These are phyloP conservation scores for Brenthis ino DNA, from an alignment of 2,888 invertebrate species.

Conservation along the genomic window DNA sequence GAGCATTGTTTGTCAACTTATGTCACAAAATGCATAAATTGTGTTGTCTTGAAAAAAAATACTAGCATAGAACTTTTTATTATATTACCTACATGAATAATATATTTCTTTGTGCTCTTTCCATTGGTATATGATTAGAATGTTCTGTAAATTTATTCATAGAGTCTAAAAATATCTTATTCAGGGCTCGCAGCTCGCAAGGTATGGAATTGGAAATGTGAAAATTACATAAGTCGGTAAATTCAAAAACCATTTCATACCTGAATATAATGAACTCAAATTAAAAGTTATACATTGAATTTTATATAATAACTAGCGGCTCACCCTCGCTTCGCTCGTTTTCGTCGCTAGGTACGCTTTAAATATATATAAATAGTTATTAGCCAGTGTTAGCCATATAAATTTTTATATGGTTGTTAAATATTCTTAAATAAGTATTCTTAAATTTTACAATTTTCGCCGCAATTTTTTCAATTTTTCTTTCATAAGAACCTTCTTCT, in stretches of 20 bases:
- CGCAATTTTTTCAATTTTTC: no score
- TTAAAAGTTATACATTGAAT: no score
- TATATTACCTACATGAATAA: no score
- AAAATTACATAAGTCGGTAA: slow-evolving; percentile 24
- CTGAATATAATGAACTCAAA: neutral
- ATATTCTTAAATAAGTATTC: no score
- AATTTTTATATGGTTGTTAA: no score
- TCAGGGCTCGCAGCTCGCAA: slow-evolving; percentile 27
- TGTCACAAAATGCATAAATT: neutral
- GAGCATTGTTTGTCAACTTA: neutral
- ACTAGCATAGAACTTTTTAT: neutral
- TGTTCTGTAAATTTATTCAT: slow-evolving; percentile 36
- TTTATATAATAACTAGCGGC: no score
- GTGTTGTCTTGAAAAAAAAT: neutral
- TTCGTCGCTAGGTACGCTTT: no score
- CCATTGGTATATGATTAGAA: slow-evolving; percentile 30
- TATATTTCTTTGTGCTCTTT: neutral
- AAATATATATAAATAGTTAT: no score
- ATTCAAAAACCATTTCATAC: slow-evolving; percentile 21
- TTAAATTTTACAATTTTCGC: no score
- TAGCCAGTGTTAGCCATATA: no score
- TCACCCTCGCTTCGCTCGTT: no score
- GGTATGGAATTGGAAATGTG: slow-evolving; percentile 31
- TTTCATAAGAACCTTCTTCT: no score
- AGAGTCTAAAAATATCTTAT: slow-evolving; percentile 35